phyloP scores from a whole-genome alignment of 2,888 invertebrate genomes.

The Perdita meconis region DNA sequence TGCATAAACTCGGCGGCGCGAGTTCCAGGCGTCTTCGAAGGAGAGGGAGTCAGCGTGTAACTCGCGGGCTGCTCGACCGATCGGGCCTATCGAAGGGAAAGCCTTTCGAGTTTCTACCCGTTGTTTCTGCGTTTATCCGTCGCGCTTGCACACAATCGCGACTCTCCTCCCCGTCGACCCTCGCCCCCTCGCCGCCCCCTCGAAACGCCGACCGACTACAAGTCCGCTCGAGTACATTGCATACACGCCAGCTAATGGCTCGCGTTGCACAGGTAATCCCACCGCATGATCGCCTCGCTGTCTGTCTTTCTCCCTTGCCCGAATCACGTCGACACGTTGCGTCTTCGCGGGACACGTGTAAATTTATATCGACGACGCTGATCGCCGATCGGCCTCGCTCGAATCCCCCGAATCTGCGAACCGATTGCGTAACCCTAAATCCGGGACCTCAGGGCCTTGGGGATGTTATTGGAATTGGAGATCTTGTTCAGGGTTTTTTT shows the following conservation, averaged over 20 bases:
- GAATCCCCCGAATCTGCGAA: conserved; percentile 10
- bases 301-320: conserved; percentile 45
- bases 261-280: conserved; percentile 72
- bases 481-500: not conserved
- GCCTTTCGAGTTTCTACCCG: conserved; percentile 41
- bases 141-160: conserved; percentile 38
- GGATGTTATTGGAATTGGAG: not conserved
- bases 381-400: not conserved
- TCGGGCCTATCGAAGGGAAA: conserved; percentile 38
- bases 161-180: conserved; percentile 17
- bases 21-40: conserved; percentile 46
- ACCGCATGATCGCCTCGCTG: conserved; percentile 69
- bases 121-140: conserved; percentile 53
- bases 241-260: conserved; percentile 75
- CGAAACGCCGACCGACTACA: conserved; percentile 62
- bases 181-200: conserved; percentile 3
- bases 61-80: conserved; percentile 45
- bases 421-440: not conserved
- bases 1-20: conserved; percentile 50
- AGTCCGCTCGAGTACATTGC: conserved; percentile 76
- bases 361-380: conserved; percentile 58
- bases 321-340: conserved; percentile 61
- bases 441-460: not conserved
- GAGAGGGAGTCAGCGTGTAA: conserved; percentile 28
- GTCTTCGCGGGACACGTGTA: conserved; percentile 69